Evolutionary conservation across 2,797 vertebrate genomes (phyloP).

Genomic region (Sphenodon punctatus): DNA sequence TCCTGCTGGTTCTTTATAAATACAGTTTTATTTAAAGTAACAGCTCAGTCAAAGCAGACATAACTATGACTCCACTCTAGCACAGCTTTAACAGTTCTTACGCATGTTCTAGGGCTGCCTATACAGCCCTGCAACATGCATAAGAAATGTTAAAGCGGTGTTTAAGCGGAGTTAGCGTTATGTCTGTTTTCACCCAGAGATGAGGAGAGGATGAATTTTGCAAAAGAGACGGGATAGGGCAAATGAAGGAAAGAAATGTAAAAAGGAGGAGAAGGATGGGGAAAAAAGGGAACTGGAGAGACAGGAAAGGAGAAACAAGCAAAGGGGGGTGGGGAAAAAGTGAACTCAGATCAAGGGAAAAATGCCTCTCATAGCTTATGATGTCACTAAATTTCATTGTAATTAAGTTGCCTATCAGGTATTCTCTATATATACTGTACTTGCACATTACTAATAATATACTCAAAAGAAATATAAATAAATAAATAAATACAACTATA

Average conservation of each 20-base stretch:
- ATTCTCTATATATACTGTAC: constrained; percentile 28
- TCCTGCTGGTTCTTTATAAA: neutral
- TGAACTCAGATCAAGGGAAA: too few species aligned
- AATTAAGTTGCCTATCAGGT: constrained; percentile 50
- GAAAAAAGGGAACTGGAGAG: neutral
- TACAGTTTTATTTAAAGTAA: neutral
- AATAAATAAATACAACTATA: constrained; percentile 66
- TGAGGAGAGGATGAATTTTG: neutral
- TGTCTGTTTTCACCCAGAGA: too few species aligned
- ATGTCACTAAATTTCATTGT: constrained; percentile 18
- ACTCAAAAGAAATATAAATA: too few species aligned
- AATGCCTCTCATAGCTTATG: neutral
- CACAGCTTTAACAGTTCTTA: too few species aligned
- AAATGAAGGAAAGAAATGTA: neutral
- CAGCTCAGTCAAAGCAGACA: neutral
- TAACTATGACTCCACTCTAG: too few species aligned
- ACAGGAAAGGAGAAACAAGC: neutral
- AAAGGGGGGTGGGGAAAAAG: neutral
- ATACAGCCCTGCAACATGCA: too few species aligned
- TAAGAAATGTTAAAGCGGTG: too few species aligned
- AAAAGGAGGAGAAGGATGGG: neutral
- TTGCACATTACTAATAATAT: constrained; percentile 40
- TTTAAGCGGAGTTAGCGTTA: too few species aligned
- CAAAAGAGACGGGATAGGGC: neutral
- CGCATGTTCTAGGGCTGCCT: too few species aligned